Evolutionary conservation across 2,888 invertebrate genomes (phyloP), one percentile per base, ranked within the genome.

Genomic region (Augiades crinisus): DNA sequence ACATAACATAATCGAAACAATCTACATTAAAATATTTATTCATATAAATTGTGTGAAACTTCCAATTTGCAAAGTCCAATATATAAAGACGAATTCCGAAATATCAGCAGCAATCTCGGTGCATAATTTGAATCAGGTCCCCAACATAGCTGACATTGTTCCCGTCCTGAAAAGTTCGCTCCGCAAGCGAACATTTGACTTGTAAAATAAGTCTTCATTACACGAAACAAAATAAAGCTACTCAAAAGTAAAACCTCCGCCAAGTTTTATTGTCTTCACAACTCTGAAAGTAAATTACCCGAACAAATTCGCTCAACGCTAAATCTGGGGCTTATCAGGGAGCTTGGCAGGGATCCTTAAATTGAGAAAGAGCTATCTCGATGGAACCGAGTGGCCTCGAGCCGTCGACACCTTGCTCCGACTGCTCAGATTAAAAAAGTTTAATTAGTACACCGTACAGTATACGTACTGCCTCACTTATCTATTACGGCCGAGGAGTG

Each of bases 241-340:
- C 74, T 77, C 72, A 77, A 78, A 80, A 75, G 72, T 70, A 74
- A 71, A 72, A 66, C 70, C 65, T n/a, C 60, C 68, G 70, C 77
- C 68, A 84, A 84, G 73, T 85, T 85, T 85, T 85, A 85, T 84
- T 85, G 84, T 86, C 81, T 84, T 83, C 77, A 70, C 81, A 84
- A 84, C 79, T 86, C 78, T 71, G 76, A 74, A 77, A 84, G 84
- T 86, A 85, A 84, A 86, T 87, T 86, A 81, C 81, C 72, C 79
- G 80, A 81, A 84, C 84, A 86, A 87, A 86, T 84, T 87, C 83
- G 75, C 80, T 81, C 80, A 76, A 72, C 82, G 78, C 81, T 84
- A 82, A 86, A 84, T 85, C 86, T 80, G 81, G 68, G 73, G 81
- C 81, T 84, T 83, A 85, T 84, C 83, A 81, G 80, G 70, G 70